These are phyloP conservation scores for Neostethus bicornis DNA, from an alignment of 2,797 vertebrate genomes.

Conservation along the genomic window DNA sequence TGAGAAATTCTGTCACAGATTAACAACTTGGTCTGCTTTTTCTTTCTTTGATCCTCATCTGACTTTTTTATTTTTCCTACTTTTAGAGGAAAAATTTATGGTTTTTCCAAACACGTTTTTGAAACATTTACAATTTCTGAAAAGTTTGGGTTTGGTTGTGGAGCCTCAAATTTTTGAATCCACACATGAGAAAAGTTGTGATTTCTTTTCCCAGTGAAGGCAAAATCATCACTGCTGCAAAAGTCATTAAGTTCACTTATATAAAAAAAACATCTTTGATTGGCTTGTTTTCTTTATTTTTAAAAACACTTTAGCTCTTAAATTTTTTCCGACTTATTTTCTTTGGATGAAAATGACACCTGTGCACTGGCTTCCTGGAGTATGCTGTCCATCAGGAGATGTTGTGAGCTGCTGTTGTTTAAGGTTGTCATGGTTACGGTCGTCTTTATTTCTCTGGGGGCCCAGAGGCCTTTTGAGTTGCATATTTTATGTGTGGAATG, in stretches of 20 bases:
- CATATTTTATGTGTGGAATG: conserved; percentile 78
- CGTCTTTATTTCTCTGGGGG: conserved; percentile 72
- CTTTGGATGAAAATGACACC: conserved; percentile 74
- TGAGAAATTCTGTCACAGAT: conserved; percentile 13
- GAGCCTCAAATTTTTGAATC: conserved; percentile 10
- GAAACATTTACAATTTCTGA: background rate
- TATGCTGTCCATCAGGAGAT: conserved; percentile 72
- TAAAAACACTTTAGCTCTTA: conserved; percentile 40
- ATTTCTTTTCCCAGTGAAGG: conserved; percentile 32
- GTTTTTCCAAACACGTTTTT: background rate
- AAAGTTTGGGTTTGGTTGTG: background rate
- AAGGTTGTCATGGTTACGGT: conserved; percentile 75
- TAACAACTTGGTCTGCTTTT: conserved; percentile 17
- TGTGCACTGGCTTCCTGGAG: conserved; percentile 68
- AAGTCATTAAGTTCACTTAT: conserved; percentile 19
- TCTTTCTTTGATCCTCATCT: conserved; percentile 28
- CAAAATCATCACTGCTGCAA: conserved; percentile 26
- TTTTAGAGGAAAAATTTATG: background rate
- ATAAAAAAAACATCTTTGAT: conserved; percentile 32
- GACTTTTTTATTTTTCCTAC: background rate
- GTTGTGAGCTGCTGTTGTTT: conserved; percentile 78
- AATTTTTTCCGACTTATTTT: conserved; percentile 37
- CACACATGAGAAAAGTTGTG: conserved; percentile 15
- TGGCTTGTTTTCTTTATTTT: conserved; percentile 35
- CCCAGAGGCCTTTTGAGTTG: conserved; percentile 71